Base-by-base conservation (phyloP, 2,888 invertebrate species). In the Oscheius onirici region DNA sequence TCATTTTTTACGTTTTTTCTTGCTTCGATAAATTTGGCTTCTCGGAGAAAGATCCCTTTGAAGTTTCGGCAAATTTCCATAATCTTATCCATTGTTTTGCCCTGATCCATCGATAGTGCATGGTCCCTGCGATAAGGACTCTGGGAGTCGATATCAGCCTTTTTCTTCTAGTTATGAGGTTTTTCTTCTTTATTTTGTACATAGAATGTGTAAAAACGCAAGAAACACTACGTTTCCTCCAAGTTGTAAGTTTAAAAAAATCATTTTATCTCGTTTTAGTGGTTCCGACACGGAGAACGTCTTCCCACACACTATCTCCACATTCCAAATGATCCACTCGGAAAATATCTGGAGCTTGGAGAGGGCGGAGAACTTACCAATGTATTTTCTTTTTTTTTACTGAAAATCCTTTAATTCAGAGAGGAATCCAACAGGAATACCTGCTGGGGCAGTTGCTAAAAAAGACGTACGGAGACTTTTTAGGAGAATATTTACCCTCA, bases 391-490 rank as follows among this genome's bases (percentile, higher is more conserved):
- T 28, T 17, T 20, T 40, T 26, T 44, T 44, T 40, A 5, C 5
- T 22, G 15, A 57, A 72, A 17, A 24, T 54, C 26, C 43, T 28
- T 22, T 49, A 34, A 34, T 83, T 76, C 44, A 94, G 94, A 88
- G 88, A 75, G 94, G 94, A 13, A 93, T 93, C 88, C 88, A 89
- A 77, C 92, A 93, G 84, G 93, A 94, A 73, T 92, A 91, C 84
- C 88, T 90, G 20, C 88, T 94, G 6, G 95, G 95, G 3, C 88
- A 91, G 86, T 93, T 92, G 91, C 87, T 94, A 5, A 89, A 93
- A 15, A 88, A 90, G 58, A 91, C 93, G 6, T 95, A 94, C 88
- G 87, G 89, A 41, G 89, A 91, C 82, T 90, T 92, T 57, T 88
- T 93, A 66, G 90, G 90, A 26, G 78, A 86, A 1, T 93, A 92